phyloP scores from a whole-genome alignment of 1,140 invertebrate species.

The Drosophila leontia region DNA sequence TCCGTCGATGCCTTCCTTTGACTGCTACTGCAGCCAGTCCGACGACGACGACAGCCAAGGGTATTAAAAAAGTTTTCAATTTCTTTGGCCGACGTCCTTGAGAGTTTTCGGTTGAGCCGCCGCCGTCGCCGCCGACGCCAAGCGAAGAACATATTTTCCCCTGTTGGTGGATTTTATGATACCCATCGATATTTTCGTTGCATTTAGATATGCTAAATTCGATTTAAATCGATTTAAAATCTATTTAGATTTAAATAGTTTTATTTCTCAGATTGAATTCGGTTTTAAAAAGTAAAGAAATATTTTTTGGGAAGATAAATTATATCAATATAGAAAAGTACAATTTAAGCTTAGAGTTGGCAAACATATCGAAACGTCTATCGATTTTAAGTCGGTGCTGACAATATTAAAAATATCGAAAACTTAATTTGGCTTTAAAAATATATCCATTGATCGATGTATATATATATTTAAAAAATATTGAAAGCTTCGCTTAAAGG shows the following conservation, averaged over 20 bases:
- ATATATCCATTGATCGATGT: too few species aligned
- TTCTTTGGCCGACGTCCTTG: constrained; percentile 26
- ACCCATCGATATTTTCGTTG: neutral
- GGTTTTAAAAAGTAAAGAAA: neutral
- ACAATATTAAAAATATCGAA: too few species aligned
- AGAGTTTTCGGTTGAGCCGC: constrained; percentile 25
- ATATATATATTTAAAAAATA: neutral
- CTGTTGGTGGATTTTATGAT: constrained; percentile 11
- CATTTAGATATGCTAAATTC: too few species aligned
- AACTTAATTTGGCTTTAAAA: too few species aligned
- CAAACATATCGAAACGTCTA: neutral
- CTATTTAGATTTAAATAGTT: neutral
- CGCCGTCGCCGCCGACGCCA: neutral
- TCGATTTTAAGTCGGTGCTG: neutral
- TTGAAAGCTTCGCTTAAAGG: neutral
- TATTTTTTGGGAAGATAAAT: neutral
- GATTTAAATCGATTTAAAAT: neutral
- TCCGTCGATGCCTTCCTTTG: constrained; percentile 26
- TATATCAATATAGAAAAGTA: neutral
- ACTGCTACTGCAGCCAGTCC: constrained; percentile 19
- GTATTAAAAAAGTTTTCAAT: constrained; percentile 64
- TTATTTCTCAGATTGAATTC: neutral
- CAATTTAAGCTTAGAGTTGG: too few species aligned
- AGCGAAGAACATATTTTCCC: constrained; percentile 28
- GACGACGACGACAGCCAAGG: constrained; percentile 33